Conservation (phyloP, 2,888 invertebrate species). For the Charanyca ferruginea region DNA sequence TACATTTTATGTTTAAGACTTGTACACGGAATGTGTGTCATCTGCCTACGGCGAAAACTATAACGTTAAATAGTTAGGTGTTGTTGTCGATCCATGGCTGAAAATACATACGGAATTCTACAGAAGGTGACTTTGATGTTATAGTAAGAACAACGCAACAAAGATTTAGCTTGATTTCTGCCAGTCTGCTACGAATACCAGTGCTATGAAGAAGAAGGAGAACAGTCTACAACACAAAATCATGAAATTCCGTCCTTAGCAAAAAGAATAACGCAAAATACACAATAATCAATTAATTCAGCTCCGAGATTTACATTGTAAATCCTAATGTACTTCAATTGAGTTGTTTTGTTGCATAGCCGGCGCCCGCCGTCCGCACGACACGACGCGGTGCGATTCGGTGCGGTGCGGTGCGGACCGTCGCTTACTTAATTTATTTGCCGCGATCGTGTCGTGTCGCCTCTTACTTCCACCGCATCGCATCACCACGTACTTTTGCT, state of each 20-base stretch:
- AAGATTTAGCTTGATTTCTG: too few relatives aligned
- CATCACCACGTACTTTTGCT: conserved; percentile 30
- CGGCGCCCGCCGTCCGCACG: conserved; percentile 27
- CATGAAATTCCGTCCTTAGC: not conserved
- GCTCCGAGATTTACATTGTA: conserved; percentile 36
- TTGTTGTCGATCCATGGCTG: conserved; percentile 8
- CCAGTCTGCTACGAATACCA: too few relatives aligned
- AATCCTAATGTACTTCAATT: conserved; percentile 47
- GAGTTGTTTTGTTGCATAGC: conserved; percentile 47
- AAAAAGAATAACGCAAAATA: conserved; percentile 12
- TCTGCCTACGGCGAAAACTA: conserved; percentile 37
- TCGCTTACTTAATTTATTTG: conserved; percentile 61
- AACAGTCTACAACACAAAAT: not conserved
- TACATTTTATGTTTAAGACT: conserved; percentile 51
- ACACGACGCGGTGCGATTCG: conserved; percentile 4
- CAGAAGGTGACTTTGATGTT: conserved; percentile 27
- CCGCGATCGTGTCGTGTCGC: conserved; percentile 36
- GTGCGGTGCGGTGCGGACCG: conserved; percentile 13
- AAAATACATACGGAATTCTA: conserved; percentile 20
- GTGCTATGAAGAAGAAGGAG: too few relatives aligned
- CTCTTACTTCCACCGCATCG: conserved; percentile 49
- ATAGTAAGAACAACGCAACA: not conserved
- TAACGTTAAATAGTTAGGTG: conserved; percentile 26
- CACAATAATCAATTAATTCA: conserved; percentile 44
- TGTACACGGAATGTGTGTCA: conserved; percentile 36